Evolutionary conservation across 2,113 vertebrate genomes (phyloP).

Genomic region (Panurus biarmicus): DNA sequence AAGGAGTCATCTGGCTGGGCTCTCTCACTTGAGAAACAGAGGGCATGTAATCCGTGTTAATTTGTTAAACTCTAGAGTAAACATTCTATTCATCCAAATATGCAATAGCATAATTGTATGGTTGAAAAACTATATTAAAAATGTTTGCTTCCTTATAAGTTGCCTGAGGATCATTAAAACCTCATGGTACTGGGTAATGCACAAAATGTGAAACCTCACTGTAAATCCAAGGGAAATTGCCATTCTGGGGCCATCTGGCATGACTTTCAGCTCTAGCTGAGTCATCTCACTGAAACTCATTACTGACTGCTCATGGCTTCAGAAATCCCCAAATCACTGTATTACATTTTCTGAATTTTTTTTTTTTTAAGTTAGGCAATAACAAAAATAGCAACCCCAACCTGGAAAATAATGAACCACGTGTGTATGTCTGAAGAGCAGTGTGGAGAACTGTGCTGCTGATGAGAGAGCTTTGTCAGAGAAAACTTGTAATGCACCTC

Average conservation of each 20-base stretch:
- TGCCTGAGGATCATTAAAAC: not conserved
- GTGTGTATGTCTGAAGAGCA: not conserved
- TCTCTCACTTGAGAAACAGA: not conserved
- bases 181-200: not conserved
- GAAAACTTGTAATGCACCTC: not conserved
- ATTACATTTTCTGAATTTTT: not conserved
- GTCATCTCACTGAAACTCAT: not conserved
- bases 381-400: not conserved
- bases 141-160: not conserved
- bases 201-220: not conserved
- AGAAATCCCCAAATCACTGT: not conserved
- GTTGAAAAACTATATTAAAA: not conserved
- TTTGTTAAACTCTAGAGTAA: not conserved
- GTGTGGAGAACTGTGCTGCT: not conserved
- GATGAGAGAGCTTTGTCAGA: not conserved
- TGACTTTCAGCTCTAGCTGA: not conserved
- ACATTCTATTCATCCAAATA: not conserved
- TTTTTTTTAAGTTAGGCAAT: not conserved
- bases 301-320: not conserved
- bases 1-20: not conserved
- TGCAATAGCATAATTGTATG: not conserved
- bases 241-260: not conserved
- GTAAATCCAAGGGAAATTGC: constrained; percentile 6
- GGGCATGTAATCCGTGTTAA: not conserved
- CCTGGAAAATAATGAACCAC: not conserved